Evolutionary conservation across 2,113 vertebrate genomes (phyloP), one percentile per base, ranked within the genome.

Genomic region (Anolis carolinensis): DNA sequence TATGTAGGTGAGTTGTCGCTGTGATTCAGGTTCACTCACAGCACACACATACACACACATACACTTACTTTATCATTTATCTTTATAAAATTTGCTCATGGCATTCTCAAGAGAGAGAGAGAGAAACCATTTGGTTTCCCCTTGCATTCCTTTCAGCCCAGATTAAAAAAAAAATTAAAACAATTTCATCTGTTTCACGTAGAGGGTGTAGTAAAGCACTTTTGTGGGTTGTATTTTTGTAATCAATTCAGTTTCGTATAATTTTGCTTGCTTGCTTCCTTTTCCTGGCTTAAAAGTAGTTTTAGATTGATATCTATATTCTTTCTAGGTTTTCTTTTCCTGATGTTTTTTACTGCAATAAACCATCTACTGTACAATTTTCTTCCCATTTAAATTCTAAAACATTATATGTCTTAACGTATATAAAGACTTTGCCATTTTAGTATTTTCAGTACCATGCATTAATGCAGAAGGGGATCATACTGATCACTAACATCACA

Each of bases 21-120:
- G 92, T 91, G 92, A 92, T 94, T 94, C 93, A 94, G 73, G 5
- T 91, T 94, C 93, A 83, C 89, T 93, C 92, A 90, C 74, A 82
- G 92, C 89, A 50, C 91, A 93, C 86, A 92, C 92, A 48, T 65
- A 67, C 23, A 72, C n/a, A 36, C 65, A 70, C 59, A 48, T 90
- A 93, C 88, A 92, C 91, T 91, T 87, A 25, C 32, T 55, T 34
- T 89, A 90, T 68, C 23, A 93, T 93, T 86, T 79, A 91, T 90
- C 90, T 81, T 83, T 65, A 81, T 91, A 93, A 83, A 87, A 30
- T 88, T 93, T 93, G 91, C 89, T 93, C 91, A 92, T 88, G 84
- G 88, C 85, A 94, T 92, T 91, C 90, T 90, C 68, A 62, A 65
- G 30, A 52, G n/a, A 63, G n/a, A 36, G 52, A 20, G 32, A 67